Percentiles rank a stretch among this genome's conserved stretches.
These are phyloP conservation scores for Mechanitis messenoides DNA, from an alignment of 2,888 invertebrate species.

Conservation along the genomic window DNA sequence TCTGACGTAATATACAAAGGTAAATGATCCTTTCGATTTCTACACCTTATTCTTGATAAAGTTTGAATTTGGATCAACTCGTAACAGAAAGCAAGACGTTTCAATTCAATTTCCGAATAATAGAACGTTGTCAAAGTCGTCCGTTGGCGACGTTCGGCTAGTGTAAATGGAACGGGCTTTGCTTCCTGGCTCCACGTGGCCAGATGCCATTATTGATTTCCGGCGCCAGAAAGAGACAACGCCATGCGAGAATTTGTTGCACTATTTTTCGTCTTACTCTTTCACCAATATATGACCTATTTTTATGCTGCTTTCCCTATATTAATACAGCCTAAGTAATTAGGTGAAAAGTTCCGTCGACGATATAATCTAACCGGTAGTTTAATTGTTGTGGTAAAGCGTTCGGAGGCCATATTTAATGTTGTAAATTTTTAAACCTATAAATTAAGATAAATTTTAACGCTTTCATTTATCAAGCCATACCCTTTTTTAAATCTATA, in stretches of 20 bases:
- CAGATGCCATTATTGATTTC: conserved; percentile 75
- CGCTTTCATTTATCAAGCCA: background rate
- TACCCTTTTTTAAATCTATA: background rate
- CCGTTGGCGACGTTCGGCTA: conserved; percentile 50
- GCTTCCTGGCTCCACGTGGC: conserved; percentile 72
- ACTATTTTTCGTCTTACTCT: conserved; percentile 67
- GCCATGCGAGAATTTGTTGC: conserved; percentile 72
- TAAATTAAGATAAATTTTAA: background rate
- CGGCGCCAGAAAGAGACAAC: conserved; percentile 64
- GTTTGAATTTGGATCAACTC: conserved; percentile 12
- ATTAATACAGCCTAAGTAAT: conserved; percentile 74
- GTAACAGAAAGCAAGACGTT: conserved; percentile 30
- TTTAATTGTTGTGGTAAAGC: conserved; percentile 32
- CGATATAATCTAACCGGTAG: conserved; percentile 47
- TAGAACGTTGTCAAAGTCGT: conserved; percentile 43
- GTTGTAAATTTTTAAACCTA: conserved; percentile 16
- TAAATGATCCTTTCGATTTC: conserved; percentile 16
- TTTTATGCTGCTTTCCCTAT: conserved; percentile 73
- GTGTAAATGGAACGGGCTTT: conserved; percentile 65
- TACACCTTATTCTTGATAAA: conserved; percentile 12
- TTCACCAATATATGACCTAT: conserved; percentile 76
- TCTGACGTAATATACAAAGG: background rate
- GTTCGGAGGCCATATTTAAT: conserved; percentile 17
- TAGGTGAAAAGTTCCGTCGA: conserved; percentile 65
- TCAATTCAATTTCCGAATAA: conserved; percentile 53